These are phyloP conservation scores for Neodontobutis hainanensis DNA, from an alignment of 2,113 vertebrate species.

Conservation along the genomic window DNA sequence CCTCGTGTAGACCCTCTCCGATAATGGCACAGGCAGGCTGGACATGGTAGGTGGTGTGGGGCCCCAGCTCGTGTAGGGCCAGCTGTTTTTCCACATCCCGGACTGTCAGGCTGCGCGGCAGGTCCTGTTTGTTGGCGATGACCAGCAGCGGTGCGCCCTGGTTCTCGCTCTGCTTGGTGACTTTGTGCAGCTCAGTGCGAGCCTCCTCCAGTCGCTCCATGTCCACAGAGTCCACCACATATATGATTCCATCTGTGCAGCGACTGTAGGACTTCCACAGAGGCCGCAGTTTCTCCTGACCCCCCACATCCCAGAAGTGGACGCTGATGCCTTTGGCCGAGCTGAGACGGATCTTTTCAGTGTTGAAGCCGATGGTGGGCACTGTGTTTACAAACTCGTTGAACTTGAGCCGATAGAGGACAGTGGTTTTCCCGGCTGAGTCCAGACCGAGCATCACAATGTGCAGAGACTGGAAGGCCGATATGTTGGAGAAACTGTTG, in stretches of 20 bases:
- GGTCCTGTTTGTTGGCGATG: constrained; percentile 98
- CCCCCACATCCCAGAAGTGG: constrained; percentile 97
- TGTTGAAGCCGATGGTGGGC: too few relatives aligned
- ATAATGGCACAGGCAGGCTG: constrained; percentile 78
- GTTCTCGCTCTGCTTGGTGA: constrained; percentile 93
- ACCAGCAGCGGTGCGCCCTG: constrained; percentile 93
- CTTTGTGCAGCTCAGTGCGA: constrained; percentile 93
- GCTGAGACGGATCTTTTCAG: too few relatives aligned
- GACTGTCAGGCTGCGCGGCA: constrained; percentile 90
- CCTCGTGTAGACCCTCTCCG: constrained; percentile 93
- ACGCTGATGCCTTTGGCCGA: constrained; percentile 92
- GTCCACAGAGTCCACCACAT: constrained; percentile 97
- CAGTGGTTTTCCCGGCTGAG: constrained; percentile 95
- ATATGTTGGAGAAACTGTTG: too few relatives aligned
- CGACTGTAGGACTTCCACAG: constrained; percentile 97
- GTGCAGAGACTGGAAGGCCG: constrained; percentile 93
- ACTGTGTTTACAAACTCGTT: too few relatives aligned
- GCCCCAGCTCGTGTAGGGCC: constrained; percentile 89
- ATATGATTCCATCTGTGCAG: constrained; percentile 95
- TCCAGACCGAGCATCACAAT: constrained; percentile 97
- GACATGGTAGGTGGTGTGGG: constrained; percentile 88
- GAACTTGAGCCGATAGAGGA: constrained; percentile 96
- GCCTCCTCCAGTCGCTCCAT: constrained; percentile 92
- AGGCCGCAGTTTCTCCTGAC: constrained; percentile 67
- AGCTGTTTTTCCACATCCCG: constrained; percentile 91